These are phyloP conservation scores for Bovichtus variegatus DNA, from an alignment of 2,797 vertebrate genomes.

Conservation along the genomic window DNA sequence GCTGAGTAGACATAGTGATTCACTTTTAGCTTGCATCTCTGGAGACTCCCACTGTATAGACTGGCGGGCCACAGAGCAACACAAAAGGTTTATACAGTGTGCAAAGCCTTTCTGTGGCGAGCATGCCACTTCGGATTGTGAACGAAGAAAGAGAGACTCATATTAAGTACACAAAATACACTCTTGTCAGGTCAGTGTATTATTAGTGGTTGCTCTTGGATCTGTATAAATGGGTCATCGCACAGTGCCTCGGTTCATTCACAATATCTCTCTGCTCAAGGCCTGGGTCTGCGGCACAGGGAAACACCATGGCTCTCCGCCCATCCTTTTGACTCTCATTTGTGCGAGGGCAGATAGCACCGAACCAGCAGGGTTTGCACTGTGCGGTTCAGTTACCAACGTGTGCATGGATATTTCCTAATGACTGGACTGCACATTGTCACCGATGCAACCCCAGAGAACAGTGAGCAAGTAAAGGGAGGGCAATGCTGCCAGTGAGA, in stretches of 20 bases:
- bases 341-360: slow-evolving; percentile 58
- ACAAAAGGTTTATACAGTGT: slow-evolving; percentile 27
- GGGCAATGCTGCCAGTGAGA: neutral
- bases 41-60: slow-evolving; percentile 40
- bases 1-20: slow-evolving; percentile 50
- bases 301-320: slow-evolving; percentile 37
- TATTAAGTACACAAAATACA: slow-evolving; percentile 7
- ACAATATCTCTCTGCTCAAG: slow-evolving; percentile 48
- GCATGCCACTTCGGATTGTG: neutral
- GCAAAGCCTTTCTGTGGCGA: slow-evolving; percentile 10
- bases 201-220: slow-evolving; percentile 18
- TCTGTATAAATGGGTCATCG: slow-evolving; percentile 44
- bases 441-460: slow-evolving; percentile 23
- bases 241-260: slow-evolving; percentile 30
- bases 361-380: slow-evolving; percentile 57
- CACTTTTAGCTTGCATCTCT: slow-evolving; percentile 52
- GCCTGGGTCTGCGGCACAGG: slow-evolving; percentile 52
- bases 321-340: slow-evolving; percentile 60
- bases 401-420: slow-evolving; percentile 44
- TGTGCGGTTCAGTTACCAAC: slow-evolving; percentile 36
- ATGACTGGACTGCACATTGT: slow-evolving; percentile 24
- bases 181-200: slow-evolving; percentile 30
- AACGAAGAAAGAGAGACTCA: slow-evolving; percentile 2
- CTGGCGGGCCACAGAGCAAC: slow-evolving; percentile 40
- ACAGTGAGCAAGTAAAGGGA: slow-evolving; percentile 21